Evolutionary conservation across 2,797 vertebrate species (phyloP).

Genomic region (Sibirionetta formosa): DNA sequence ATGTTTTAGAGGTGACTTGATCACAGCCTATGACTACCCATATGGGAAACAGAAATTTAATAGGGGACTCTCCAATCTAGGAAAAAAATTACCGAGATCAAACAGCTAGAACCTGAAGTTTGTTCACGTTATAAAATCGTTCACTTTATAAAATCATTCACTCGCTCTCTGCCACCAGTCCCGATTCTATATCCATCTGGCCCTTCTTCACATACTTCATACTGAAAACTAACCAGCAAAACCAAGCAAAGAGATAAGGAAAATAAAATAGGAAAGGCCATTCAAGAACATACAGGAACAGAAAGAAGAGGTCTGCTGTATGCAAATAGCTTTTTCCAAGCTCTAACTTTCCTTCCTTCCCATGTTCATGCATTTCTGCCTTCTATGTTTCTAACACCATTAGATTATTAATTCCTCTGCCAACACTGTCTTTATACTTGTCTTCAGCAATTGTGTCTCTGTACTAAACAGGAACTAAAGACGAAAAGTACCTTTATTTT

Average conservation of each 20-base stretch:
- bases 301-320: background rate
- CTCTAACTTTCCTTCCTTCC: background rate
- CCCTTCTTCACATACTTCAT: background rate
- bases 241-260: background rate
- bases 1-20: slow-evolving; percentile 20
- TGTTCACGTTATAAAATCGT: background rate
- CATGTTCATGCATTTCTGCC: background rate
- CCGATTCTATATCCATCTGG: background rate
- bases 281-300: background rate
- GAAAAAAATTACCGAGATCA: background rate
- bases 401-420: background rate
- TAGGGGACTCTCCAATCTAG: background rate
- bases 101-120: background rate
- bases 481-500: background rate
- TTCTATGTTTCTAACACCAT: background rate
- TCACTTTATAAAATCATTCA: background rate
- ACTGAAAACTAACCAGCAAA: background rate
- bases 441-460: background rate
- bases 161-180: background rate
- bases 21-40: background rate
- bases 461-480: background rate
- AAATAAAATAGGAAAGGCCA: background rate
- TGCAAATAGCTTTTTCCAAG: background rate
- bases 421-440: background rate
- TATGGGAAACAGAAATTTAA: slow-evolving; percentile 25